Conservation (phyloP, 2,797 vertebrate genomes). For the Agapornis canus region DNA sequence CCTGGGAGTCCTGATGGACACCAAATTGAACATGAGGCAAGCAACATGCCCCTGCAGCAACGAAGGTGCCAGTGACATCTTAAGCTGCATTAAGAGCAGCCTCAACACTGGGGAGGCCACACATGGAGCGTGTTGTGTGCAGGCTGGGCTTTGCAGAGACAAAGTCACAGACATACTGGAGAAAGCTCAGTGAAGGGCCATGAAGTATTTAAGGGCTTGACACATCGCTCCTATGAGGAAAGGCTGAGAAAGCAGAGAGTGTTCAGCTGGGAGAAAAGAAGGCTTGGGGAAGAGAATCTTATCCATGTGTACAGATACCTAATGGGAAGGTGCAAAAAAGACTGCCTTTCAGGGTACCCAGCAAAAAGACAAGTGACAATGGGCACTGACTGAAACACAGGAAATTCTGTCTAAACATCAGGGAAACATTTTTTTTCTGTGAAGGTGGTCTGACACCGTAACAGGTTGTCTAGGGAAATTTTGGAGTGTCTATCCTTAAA, state of each 20-base stretch:
- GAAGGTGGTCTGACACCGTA: neutral
- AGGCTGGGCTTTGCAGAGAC: neutral
- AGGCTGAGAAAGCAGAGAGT: neutral
- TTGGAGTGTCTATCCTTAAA: neutral
- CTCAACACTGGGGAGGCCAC: neutral
- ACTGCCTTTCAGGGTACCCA: neutral
- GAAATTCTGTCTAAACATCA: neutral
- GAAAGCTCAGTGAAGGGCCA: neutral
- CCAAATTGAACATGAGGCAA: neutral
- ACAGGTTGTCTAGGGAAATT: neutral
- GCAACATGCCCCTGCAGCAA: neutral
- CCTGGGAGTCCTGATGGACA: neutral
- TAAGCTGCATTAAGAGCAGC: neutral
- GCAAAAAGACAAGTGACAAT: neutral
- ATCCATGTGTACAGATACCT: neutral
- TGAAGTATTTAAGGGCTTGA: neutral
- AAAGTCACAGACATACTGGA: neutral
- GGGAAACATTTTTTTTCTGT: neutral
- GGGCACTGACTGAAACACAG: neutral
- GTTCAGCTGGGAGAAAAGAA: neutral
- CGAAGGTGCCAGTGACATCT: neutral
- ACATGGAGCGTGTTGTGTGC: neutral
- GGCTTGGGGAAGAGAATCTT: neutral
- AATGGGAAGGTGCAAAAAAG: neutral
- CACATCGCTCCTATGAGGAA: neutral